Evolutionary conservation across 1,140 invertebrate species (phyloP).

Genomic region (Branchinecta lynchi): DNA sequence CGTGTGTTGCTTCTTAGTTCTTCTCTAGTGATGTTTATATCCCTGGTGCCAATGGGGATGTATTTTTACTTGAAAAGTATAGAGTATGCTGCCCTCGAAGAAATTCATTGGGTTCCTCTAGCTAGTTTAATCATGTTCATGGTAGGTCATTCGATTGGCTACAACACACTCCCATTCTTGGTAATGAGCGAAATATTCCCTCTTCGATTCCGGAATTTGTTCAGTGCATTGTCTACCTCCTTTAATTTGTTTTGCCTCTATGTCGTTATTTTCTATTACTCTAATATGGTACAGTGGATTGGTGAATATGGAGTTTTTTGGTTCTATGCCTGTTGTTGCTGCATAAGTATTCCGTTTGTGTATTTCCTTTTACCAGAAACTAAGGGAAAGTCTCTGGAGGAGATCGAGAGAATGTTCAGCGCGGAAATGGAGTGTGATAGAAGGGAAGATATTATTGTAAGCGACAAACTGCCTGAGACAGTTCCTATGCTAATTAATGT

Average conservation of each 20-base stretch:
- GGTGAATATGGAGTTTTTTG: conserved; percentile 26
- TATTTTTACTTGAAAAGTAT: conserved; percentile 25
- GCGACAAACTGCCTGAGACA: no score
- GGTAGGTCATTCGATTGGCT: conserved; percentile 71
- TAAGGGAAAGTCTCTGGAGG: conserved; percentile 47
- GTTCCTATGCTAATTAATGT: no score
- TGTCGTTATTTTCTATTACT: conserved; percentile 46
- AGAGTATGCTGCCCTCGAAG: conserved; percentile 31
- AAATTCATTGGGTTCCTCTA: conserved; percentile 60
- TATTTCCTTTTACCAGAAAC: conserved; percentile 53
- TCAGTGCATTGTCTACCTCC: conserved; percentile 33
- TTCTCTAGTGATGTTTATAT: neutral
- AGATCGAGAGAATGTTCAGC: conserved; percentile 40
- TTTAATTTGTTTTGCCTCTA: conserved; percentile 35
- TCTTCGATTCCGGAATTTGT: conserved; percentile 30
- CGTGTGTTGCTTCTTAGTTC: conserved; percentile 12
- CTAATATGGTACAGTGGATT: conserved; percentile 32
- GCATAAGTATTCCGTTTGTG: conserved; percentile 38
- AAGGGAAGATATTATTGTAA: no score
- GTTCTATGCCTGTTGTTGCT: conserved; percentile 38
- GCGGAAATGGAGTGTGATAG: conserved; percentile 14
- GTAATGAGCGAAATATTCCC: conserved; percentile 39
- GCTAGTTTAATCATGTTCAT: conserved; percentile 67
- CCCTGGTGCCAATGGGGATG: conserved; percentile 22
- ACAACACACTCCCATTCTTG: conserved; percentile 38